Conservation (phyloP, 1,140 invertebrate species). For the Anoplophora glabripennis region DNA sequence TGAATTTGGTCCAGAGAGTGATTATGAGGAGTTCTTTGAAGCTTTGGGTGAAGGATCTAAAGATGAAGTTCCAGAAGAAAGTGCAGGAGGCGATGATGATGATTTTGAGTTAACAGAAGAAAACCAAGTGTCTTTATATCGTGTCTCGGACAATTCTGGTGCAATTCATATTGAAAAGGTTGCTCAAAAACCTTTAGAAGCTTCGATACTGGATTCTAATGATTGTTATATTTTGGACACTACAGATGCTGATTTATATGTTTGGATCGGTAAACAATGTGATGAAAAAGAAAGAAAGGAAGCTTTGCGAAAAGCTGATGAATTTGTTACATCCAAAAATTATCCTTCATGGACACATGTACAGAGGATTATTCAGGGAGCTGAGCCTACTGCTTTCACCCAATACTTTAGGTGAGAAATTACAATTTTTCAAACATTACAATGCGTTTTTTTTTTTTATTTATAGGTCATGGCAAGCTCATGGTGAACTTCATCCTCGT, state of each 20-base stretch:
- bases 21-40: conserved; percentile 67
- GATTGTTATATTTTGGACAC: conserved; percentile 86
- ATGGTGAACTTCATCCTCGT: conserved; percentile 57
- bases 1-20: conserved; percentile 60
- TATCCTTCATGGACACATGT: conserved; percentile 79
- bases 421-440: background rate
- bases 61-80: conserved; percentile 65
- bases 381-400: conserved; percentile 73
- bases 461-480: conserved; percentile 70
- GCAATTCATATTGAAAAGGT: conserved; percentile 64
- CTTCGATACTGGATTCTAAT: conserved; percentile 69
- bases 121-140: conserved; percentile 60
- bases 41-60: conserved; percentile 67
- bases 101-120: conserved; percentile 59
- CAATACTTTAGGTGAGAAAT: conserved; percentile 64
- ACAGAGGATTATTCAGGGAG: conserved; percentile 64
- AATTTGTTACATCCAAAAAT: conserved; percentile 67
- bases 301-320: conserved; percentile 73
- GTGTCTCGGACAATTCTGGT: conserved; percentile 69
- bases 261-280: conserved; percentile 81
- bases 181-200: conserved; percentile 64
- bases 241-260: conserved; percentile 75
- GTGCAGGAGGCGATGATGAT: conserved; percentile 65
- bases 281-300: conserved; percentile 73
- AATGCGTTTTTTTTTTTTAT: background rate